A percentile compares a stretch with the other conserved stretches of the same genome.
phyloP scores from a whole-genome alignment of 1,140 invertebrate genomes.

The Globodera ellingtonae region DNA sequence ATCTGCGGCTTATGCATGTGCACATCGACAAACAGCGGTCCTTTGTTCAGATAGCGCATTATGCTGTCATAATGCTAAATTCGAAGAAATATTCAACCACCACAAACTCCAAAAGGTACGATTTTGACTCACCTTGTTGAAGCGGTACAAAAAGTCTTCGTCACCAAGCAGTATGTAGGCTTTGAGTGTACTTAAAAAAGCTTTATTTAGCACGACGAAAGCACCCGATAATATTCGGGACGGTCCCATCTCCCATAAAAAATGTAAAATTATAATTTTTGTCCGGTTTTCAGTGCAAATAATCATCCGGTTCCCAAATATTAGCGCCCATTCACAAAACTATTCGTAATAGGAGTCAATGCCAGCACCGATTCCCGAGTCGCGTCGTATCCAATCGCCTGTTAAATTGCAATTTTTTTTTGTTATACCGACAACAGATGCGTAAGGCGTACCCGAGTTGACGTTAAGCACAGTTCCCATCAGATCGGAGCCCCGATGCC shows the following conservation, averaged over 20 bases:
- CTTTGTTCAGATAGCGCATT: conserved; percentile 92
- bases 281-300: no score
- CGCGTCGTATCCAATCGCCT: conserved; percentile 66
- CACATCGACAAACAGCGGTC: conserved; percentile 92
- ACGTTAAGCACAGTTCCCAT: conserved; percentile 93
- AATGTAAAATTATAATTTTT: no score
- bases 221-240: conserved; percentile 71
- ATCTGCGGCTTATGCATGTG: conserved; percentile 91
- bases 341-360: conserved; percentile 99
- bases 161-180: conserved; percentile 78
- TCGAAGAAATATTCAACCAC: background rate
- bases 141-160: conserved; percentile 85
- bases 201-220: conserved; percentile 25
- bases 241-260: no score
- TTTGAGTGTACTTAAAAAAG: conserved; percentile 32
- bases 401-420: conserved; percentile 5
- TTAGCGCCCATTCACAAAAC: conserved; percentile 68
- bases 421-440: conserved; percentile 75
- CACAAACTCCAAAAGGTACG: background rate
- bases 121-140: conserved; percentile 73
- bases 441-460: conserved; percentile 75
- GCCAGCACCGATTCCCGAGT: conserved; percentile 95
- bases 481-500: conserved; percentile 83
- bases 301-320: no score
- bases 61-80: conserved; percentile 87